Evolutionary conservation across 2,888 invertebrate genomes (phyloP).

Genomic region (Perithous albicinctus): DNA sequence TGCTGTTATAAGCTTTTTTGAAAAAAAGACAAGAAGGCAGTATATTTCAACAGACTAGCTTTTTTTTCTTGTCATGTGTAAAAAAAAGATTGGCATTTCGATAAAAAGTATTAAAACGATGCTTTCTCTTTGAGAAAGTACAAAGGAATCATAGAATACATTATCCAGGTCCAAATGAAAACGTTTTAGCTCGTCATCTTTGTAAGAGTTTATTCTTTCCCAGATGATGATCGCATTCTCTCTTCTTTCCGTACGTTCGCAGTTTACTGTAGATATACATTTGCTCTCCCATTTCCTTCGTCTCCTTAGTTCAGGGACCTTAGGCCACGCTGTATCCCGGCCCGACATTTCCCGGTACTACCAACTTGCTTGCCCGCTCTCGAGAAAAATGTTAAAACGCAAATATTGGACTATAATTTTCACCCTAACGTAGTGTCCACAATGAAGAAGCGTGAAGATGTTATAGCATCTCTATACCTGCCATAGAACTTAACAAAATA

Average conservation of each 20-base stretch:
- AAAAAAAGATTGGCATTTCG: too few relatives aligned
- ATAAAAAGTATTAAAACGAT: too few relatives aligned
- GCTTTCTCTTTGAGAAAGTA: background rate
- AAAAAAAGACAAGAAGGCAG: background rate
- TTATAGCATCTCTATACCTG: constrained; percentile 17
- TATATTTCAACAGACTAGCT: too few relatives aligned
- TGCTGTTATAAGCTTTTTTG: too few relatives aligned
- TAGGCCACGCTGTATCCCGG: constrained; percentile 4
- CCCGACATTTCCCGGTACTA: background rate
- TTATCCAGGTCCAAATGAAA: constrained; percentile 7
- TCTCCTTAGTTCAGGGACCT: constrained; percentile 7
- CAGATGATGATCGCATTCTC: constrained; percentile 1
- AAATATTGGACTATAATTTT: constrained; percentile 63
- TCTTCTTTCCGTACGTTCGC: background rate
- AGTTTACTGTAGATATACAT: constrained; percentile 18
- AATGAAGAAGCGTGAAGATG: constrained; percentile 41
- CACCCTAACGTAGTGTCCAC: constrained; percentile 39
- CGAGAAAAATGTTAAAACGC: constrained; percentile 51
- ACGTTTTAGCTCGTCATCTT: constrained; percentile 29
- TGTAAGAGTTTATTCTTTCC: constrained; percentile 35
- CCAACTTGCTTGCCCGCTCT: background rate
- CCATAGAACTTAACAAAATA: constrained; percentile 18
- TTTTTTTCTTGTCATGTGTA: too few relatives aligned
- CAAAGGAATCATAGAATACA: too few relatives aligned
- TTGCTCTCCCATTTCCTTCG: constrained; percentile 40